Evolutionary conservation across 1,140 invertebrate genomes (phyloP).

Genomic region (Pollicipes pollicipes): DNA sequence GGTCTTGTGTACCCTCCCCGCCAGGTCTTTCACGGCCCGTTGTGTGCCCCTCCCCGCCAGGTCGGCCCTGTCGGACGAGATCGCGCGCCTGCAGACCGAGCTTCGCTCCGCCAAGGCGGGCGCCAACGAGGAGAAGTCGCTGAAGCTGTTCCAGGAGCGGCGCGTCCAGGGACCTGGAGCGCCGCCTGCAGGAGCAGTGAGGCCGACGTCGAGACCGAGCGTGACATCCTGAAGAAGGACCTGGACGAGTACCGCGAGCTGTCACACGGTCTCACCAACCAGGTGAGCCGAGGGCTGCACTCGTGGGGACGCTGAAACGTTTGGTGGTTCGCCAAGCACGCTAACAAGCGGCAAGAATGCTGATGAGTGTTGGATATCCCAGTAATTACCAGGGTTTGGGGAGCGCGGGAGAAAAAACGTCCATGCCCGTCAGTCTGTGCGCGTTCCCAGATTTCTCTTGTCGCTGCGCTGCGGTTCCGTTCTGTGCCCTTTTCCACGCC

Average conservation of each 20-base stretch:
- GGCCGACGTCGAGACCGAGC: constrained; percentile 14
- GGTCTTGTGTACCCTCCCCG: too few relatives aligned
- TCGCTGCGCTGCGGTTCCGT: too few relatives aligned
- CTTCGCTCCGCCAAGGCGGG: constrained; percentile 21
- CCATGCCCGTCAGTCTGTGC: too few relatives aligned
- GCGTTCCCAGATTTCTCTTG: too few relatives aligned
- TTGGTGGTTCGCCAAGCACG: too few relatives aligned
- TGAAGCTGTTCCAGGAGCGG: constrained; percentile 37
- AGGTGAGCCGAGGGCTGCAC: background rate
- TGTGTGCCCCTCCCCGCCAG: background rate
- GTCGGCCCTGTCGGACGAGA: constrained; percentile 12
- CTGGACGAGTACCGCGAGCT: constrained; percentile 11
- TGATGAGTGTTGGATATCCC: too few relatives aligned
- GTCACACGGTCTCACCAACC: constrained; percentile 9
- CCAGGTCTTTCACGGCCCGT: too few relatives aligned
- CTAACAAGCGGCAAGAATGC: too few relatives aligned
- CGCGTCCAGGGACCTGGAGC: constrained; percentile 24
- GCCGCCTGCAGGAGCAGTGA: constrained; percentile 13
- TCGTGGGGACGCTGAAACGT: too few relatives aligned
- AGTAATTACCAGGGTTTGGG: too few relatives aligned
- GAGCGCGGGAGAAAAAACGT: too few relatives aligned
- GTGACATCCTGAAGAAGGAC: constrained; percentile 11
- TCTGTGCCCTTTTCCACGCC: too few relatives aligned
- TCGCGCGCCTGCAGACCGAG: constrained; percentile 20
- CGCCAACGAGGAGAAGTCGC: constrained; percentile 35